These are phyloP conservation scores for Drosophila ochracea DNA, from an alignment of 2,888 invertebrate genomes.

Conservation along the genomic window DNA sequence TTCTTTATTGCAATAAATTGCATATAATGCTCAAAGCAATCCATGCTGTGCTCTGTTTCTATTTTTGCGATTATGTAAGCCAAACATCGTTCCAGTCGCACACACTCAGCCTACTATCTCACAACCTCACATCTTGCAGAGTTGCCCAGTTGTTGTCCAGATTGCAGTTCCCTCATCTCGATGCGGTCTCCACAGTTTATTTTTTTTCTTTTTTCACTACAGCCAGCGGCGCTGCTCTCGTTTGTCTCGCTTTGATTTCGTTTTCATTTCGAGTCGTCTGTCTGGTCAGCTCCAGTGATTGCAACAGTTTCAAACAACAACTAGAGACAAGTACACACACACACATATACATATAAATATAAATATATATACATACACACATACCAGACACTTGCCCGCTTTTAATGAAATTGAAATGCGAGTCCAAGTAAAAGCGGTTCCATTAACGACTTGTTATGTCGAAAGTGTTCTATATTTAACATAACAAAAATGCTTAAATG, in stretches of 20 bases:
- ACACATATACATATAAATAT: constrained; percentile 8
- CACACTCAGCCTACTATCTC: constrained; percentile 3
- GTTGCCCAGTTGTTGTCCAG: constrained; percentile 37
- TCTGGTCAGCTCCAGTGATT: constrained; percentile 68
- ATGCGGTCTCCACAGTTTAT: constrained; percentile 18
- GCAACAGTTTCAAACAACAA: constrained; percentile 56
- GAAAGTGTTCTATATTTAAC: constrained; percentile 37
- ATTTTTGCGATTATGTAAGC: constrained; percentile 60
- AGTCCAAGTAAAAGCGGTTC: constrained; percentile 59
- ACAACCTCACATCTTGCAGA: constrained; percentile 13
- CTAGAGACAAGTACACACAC: constrained; percentile 18
- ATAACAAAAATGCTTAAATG: background rate
- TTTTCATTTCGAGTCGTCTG: constrained; percentile 68
- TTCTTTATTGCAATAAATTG: constrained; percentile 69
- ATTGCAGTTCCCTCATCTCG: constrained; percentile 26
- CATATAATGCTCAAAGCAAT: constrained; percentile 29
- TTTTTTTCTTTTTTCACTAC: constrained; percentile 40
- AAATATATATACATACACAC: constrained; percentile 1
- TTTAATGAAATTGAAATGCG: constrained; percentile 60
- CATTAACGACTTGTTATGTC: constrained; percentile 42
- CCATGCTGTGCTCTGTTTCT: constrained; percentile 56
- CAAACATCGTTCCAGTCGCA: constrained; percentile 51
- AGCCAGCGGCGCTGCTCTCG: constrained; percentile 51
- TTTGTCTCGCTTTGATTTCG: constrained; percentile 73
- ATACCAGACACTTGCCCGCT: background rate